Evolutionary conservation across 2,888 invertebrate genomes (phyloP).

Genomic region (Drosophila lacicola): DNA sequence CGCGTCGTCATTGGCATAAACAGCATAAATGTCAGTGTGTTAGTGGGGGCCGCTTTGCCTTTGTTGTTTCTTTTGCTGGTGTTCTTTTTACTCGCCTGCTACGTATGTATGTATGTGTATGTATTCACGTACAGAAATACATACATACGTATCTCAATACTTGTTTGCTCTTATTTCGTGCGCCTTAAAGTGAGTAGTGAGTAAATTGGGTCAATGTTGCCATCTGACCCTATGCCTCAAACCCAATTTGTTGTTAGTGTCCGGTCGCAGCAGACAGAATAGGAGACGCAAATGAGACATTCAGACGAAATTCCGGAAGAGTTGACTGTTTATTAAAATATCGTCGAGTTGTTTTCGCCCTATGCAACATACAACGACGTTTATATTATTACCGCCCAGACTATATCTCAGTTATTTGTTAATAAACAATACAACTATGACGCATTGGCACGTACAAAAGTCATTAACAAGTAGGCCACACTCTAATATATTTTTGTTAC

Average conservation of each 20-base stretch:
- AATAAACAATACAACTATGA: constrained; percentile 40
- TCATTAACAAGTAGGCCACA: constrained; percentile 46
- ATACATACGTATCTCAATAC: constrained; percentile 48
- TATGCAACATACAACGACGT: neutral
- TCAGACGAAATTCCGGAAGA: neutral
- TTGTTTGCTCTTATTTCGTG: constrained; percentile 50
- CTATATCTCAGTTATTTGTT: constrained; percentile 24
- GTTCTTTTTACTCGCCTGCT: constrained; percentile 31
- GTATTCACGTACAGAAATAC: neutral
- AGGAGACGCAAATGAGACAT: neutral
- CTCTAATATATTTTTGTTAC: constrained; percentile 33
- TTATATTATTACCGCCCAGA: constrained; percentile 1
- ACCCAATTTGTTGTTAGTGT: constrained; percentile 16
- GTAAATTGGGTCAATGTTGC: constrained; percentile 65
- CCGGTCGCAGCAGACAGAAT: constrained; percentile 4
- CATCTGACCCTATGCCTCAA: constrained; percentile 46
- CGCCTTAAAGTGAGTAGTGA: constrained; percentile 54
- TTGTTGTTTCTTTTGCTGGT: constrained; percentile 32
- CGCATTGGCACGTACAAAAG: constrained; percentile 46
- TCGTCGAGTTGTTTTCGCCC: neutral
- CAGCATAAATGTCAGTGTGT: constrained; percentile 68
- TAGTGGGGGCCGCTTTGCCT: constrained; percentile 55
- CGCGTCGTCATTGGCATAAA: constrained; percentile 36
- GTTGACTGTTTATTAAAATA: neutral
- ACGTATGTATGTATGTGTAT: neutral